phyloP scores from a whole-genome alignment of 2,113 vertebrate species.

The Brachionichthys hirsutus region DNA sequence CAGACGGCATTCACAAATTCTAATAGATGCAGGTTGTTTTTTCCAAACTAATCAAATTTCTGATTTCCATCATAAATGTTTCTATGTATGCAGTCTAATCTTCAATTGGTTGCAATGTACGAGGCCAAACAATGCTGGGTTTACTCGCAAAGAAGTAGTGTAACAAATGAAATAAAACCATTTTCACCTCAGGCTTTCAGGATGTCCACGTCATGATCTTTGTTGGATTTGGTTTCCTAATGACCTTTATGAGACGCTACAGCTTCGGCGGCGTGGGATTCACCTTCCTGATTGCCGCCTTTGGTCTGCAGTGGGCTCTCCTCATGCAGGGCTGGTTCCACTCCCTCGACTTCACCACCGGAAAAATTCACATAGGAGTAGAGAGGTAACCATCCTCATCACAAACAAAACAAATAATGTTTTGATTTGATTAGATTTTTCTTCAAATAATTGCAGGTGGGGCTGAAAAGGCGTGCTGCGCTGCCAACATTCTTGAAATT shows the following conservation, averaged over 20 bases:
- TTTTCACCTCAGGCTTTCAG: conserved; percentile 85
- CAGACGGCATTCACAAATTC: not conserved
- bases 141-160: too few relatives aligned
- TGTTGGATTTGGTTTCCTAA: conserved; percentile 96
- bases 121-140: too few relatives aligned
- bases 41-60: not conserved
- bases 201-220: conserved; percentile 99
- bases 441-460: too few relatives aligned
- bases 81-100: not conserved
- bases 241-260: conserved; percentile 95
- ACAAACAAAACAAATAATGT: fast-evolving
- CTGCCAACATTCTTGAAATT: not conserved
- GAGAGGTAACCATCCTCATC: conserved; percentile 84
- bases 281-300: conserved; percentile 93
- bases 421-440: too few relatives aligned
- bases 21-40: not conserved
- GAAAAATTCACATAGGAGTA: conserved; percentile 84
- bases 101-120: not conserved
- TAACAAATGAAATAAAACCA: too few relatives aligned
- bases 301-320: conserved; percentile 97
- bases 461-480: not conserved
- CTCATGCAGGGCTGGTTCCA: conserved; percentile 97
- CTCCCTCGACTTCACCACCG: conserved; percentile 58
- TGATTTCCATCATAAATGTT: not conserved
- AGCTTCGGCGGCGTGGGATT: conserved; percentile 90